Evolutionary conservation across 2,113 vertebrate genomes (phyloP), one percentile per base, ranked within the genome.

Genomic region (Cheirogaleus medius): DNA sequence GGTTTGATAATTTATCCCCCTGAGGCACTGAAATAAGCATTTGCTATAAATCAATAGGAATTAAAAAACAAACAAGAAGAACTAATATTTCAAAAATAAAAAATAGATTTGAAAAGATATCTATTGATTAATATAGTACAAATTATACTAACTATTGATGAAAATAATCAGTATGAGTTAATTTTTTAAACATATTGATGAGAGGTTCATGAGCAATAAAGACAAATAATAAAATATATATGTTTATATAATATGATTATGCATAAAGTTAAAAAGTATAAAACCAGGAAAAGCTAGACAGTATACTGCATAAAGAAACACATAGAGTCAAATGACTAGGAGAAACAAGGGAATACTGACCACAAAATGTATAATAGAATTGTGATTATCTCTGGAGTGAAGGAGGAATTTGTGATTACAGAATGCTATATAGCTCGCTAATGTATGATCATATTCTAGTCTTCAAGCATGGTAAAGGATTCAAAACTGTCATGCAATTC

Each of bases 181-280:
- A 58, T 60, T 39, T 82, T 86, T 52, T n/a, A 78, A 81, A 69
- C 9, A 6, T 15, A 64, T 25, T 58, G 13, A 64, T 85, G 39
- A 93, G 39, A 88, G 20, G 8, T 34, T 81, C 37, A 58, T 69
- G 25, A 73, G 10, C 77, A 42, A 88, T 63, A 87, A 27, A 73
- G 49, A 47, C 5, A 86, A 81, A 7, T 20, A 4, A 32, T 52
- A 58, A 60, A 63, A 29, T 27, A 63, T 27, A 58, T 60, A 63
- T 63, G 25, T 63, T 63, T 29, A 63, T 29, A 23, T 23, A 29
- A 52, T 4, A 25, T 18, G 34, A 49, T 77, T 76, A 60, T 58
- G 37, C 32, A 29, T 77, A 83, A 83, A 47, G 60, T 69, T 69
- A 83, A 56, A 68, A 94, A 80, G 21, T 32, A 83, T 83, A 54